Evolutionary conservation across 2,888 invertebrate genomes (phyloP).

Genomic region (Penaeus monodon): DNA sequence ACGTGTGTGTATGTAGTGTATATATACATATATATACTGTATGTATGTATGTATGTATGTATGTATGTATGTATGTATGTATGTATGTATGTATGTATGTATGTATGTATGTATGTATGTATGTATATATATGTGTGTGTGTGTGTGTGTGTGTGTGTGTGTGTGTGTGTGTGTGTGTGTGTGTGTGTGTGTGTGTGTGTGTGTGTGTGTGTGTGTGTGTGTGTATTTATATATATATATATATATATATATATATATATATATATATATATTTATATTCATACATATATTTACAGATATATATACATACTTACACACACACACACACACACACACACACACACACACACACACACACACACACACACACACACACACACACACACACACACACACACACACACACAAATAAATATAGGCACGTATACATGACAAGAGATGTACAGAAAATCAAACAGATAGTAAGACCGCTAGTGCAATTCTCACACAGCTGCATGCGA

Average conservation of each 20-base stretch:
- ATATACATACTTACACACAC: neutral
- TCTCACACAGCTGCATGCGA: no score
- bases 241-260: neutral
- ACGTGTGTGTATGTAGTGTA: neutral
- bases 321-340: neutral
- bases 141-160: neutral
- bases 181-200: neutral
- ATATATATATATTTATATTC: neutral
- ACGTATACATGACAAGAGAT: no score
- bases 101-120: slow-evolving; percentile 11
- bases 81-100: slow-evolving; percentile 4
- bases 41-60: neutral
- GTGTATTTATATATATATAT: neutral
- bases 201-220: neutral
- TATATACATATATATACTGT: neutral
- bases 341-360: neutral
- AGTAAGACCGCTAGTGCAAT: no score
- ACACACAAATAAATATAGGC: no score
- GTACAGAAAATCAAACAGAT: no score
- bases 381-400: no score
- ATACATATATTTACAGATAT: neutral
- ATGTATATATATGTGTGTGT: neutral
- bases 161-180: neutral
- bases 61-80: neutral
- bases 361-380: no score